These are phyloP conservation scores for Magallana nippona DNA, from an alignment of 2,888 invertebrate species.

Conservation along the genomic window DNA sequence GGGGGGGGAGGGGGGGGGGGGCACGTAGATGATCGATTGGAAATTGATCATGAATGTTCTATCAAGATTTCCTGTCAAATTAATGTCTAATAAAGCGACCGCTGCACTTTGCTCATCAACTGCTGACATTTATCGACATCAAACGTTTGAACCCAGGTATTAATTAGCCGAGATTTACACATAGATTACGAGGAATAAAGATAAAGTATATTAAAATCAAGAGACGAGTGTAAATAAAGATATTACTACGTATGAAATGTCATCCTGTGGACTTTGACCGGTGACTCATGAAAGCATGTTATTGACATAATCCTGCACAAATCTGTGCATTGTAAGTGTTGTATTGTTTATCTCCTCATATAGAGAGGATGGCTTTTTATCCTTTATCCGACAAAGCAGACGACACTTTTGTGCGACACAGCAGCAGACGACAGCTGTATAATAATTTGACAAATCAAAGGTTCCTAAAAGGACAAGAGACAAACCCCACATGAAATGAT, in stretches of 20 bases:
- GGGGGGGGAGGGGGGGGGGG: too few relatives aligned
- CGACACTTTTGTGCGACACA: too few relatives aligned
- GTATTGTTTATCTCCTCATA: background rate
- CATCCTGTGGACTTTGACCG: slow-evolving; percentile 19
- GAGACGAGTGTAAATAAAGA: background rate
- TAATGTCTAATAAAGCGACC: background rate
- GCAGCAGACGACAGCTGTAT: too few relatives aligned
- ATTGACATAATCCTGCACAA: slow-evolving; percentile 23
- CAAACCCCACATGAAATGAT: too few relatives aligned
- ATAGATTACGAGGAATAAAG: background rate
- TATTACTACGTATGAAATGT: background rate
- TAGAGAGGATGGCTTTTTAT: background rate
- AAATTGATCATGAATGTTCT: slow-evolving; percentile 1
- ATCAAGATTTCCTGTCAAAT: background rate
- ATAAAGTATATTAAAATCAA: background rate
- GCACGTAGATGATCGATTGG: background rate
- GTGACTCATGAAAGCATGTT: background rate
- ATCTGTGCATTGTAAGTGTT: background rate
- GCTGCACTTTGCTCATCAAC: background rate
- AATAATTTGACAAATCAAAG: too few relatives aligned
- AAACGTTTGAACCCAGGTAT: background rate
- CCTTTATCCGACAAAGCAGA: background rate
- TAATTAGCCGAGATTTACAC: background rate
- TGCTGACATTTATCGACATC: background rate
- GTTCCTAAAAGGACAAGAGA: too few relatives aligned